Base-by-base conservation (phyloP, 2,888 invertebrate genomes). In the Cataglyphis albicans region DNA sequence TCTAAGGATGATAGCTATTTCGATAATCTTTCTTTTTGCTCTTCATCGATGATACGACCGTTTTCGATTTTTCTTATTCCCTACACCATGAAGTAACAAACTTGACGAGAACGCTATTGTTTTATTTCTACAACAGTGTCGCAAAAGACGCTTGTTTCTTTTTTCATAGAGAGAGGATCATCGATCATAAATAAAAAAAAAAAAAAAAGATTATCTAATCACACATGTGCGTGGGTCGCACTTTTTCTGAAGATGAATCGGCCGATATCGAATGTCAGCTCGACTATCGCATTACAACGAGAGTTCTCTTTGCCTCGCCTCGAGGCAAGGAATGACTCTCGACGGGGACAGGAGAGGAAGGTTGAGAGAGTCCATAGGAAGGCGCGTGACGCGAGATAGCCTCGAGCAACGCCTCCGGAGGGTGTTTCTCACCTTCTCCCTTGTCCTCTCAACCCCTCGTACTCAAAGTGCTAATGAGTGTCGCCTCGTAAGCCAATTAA, bases 401-500 rank as follows among this genome's bases (percentile, higher is more conserved):
- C 87, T 81, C 80, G 85, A 86, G 86, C 78, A 88, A 86, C 88
- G 88, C 89, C 88, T 90, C 82, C 85, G 55, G 83, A 86, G 89
- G 86, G 84, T 88, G 88, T 87, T 90, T 85, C 83, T 78, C 87
- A 48, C 44, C 86, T 84, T 38, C 86, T 84, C 89, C 89, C 85
- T 89, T 87, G 72, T 83, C 88, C 87, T 85, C 85, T 89, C 90
- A 89, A 87, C 90, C 87, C 91, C 91, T 92, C 91, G 91, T 90
- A 91, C 93, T 93, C 93, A 94, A 94, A 94, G 94, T 94, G 94
- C 94, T 94, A 94, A 94, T 94, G 94, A 94, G 94, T 93, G 94
- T 94, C 94, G 93, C 94, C 94, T 93, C 94, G 94, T 94, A 94
- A 94, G 94, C 94, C 94, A 94, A 94, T 94, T 94, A 94, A 94